phyloP scores from a whole-genome alignment of 1,140 invertebrate species.

The Diabrotica virgifera region DNA sequence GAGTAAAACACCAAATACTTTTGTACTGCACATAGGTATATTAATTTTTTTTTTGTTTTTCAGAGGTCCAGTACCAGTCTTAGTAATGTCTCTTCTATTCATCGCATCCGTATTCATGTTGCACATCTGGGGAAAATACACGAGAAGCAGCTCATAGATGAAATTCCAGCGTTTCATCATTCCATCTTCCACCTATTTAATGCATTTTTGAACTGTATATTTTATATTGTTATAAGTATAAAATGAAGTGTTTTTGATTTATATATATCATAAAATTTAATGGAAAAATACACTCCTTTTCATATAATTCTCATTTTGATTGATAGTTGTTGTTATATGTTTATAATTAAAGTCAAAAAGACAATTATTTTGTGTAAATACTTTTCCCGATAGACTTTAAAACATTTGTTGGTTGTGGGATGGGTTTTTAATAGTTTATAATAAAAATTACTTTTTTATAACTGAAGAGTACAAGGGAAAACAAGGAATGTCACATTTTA shows the following conservation, averaged over 20 bases:
- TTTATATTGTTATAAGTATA: conserved; percentile 33
- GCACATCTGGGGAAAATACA: conserved; percentile 99
- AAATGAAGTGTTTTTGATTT: neutral
- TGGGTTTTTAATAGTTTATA: no score
- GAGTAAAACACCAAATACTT: no score
- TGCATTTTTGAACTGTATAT: conserved; percentile 36
- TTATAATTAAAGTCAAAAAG: no score
- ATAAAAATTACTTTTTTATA: no score
- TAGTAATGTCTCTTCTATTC: conserved; percentile 98
- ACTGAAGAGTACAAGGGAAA: no score
- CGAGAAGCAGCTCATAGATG: conserved; percentile 83
- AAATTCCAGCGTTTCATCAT: conserved; percentile 23
- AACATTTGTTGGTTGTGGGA: no score
- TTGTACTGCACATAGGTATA: neutral
- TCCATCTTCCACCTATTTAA: conserved; percentile 32
- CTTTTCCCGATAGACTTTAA: no score
- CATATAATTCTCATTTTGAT: no score
- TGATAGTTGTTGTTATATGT: no score
- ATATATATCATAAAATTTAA: conserved; percentile 1
- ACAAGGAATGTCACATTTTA: no score
- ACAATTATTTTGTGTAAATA: no score
- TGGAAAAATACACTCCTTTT: neutral
- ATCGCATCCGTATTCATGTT: conserved; percentile 99
- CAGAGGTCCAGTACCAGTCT: conserved; percentile 96
- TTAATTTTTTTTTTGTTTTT: conserved; percentile 49